Conservation (phyloP, 2,113 vertebrate species). For the Boulengeromyrus knoepffleri region DNA sequence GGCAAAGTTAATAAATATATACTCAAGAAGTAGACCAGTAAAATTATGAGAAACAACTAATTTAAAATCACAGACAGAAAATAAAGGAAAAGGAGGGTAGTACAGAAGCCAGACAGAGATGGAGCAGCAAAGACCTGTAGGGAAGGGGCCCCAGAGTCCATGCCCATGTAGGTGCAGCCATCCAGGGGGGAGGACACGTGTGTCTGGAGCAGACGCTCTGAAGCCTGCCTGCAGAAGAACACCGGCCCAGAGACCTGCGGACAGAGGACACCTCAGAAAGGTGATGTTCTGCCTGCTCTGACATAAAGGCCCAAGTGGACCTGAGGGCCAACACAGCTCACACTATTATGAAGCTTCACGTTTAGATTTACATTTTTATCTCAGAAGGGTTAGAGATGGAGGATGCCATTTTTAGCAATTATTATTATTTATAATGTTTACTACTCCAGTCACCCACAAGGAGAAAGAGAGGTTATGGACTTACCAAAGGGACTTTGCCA, state of each 20-base stretch:
- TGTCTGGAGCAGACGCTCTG: slow-evolving; percentile 81
- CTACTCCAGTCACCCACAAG: not conserved
- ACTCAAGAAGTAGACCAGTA: not conserved
- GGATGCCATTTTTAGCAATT: not conserved
- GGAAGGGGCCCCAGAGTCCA: slow-evolving; percentile 83
- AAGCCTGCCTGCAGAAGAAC: slow-evolving; percentile 77
- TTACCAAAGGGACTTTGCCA: slow-evolving; percentile 79
- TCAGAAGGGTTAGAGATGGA: not conserved
- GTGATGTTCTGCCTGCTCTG: not conserved
- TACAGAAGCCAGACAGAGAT: not conserved
- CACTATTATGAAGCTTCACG: not conserved
- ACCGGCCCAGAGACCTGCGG: slow-evolving; percentile 81
- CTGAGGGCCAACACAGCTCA: not conserved
- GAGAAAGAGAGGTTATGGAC: not conserved
- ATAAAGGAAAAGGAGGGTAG: not conserved
- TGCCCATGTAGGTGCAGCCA: slow-evolving; percentile 89
- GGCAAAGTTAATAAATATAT: not conserved
- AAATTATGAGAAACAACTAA: not conserved
- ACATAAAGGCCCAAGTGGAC: not conserved
- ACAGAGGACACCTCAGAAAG: not conserved
- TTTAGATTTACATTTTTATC: not conserved
- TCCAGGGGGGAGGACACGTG: slow-evolving; percentile 81
- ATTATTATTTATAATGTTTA: not conserved
- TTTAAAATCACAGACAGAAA: not conserved
- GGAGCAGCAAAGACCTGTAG: slow-evolving; percentile 66